A percentile compares a stretch with the other conserved stretches of the same genome.
These are phyloP conservation scores for Micromussa lordhowensis DNA, from an alignment of 92 coral and sea anemone species.

Conservation along the genomic window DNA sequence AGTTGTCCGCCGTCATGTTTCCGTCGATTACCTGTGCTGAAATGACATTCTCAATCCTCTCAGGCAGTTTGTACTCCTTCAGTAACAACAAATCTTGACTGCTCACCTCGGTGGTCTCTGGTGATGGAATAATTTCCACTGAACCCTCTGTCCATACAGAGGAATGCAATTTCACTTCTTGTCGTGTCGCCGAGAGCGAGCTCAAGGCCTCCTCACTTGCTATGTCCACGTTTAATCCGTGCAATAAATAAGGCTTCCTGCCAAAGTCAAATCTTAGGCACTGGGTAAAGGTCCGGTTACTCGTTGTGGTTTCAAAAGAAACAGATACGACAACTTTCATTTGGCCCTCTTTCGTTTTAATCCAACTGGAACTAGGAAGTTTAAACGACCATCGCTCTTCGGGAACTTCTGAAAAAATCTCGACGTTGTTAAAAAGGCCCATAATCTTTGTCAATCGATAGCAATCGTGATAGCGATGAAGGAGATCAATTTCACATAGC, in stretches of 20 bases:
- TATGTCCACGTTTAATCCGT: conserved; percentile 59
- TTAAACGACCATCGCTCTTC: not conserved
- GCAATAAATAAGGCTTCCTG: conserved; percentile 35
- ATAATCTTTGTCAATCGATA: conserved; percentile 24
- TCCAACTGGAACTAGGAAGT: not conserved
- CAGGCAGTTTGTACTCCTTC: conserved; percentile 55
- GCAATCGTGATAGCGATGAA: conserved; percentile 36
- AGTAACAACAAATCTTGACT: conserved; percentile 9
- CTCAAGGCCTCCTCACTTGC: conserved; percentile 30
- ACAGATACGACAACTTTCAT: conserved; percentile 30
- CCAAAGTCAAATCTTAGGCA: conserved; percentile 74
- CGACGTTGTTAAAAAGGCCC: not conserved
- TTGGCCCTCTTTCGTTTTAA: not conserved
- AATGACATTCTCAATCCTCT: conserved; percentile 48
- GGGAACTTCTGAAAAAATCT: not conserved
- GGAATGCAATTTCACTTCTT: conserved; percentile 20
- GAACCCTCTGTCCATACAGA: conserved; percentile 35
- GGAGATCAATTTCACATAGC: conserved; percentile 17
- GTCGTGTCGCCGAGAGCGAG: not conserved
- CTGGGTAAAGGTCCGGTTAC: conserved; percentile 62
- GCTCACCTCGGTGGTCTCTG: not conserved
- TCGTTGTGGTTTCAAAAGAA: conserved; percentile 36
- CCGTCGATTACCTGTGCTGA: conserved; percentile 42
- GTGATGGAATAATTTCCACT: conserved; percentile 4
- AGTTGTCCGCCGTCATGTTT: conserved; percentile 49